Conservation (phyloP, 2,797 vertebrate genomes). For the Sardinella longiceps region DNA sequence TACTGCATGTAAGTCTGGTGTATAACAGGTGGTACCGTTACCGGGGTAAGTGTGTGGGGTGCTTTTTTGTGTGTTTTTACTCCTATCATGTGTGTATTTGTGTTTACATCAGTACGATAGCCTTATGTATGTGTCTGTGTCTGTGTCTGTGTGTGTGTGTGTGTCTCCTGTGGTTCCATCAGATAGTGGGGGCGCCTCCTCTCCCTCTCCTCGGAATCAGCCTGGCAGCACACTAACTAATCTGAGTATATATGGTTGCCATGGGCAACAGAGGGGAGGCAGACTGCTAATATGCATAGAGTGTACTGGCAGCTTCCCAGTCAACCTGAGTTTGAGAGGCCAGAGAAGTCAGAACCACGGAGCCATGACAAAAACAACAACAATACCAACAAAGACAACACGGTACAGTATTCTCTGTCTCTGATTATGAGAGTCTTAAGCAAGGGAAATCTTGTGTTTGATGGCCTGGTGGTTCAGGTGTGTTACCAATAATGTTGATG, state of each 20-base stretch:
- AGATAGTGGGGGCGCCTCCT: slow-evolving; percentile 53
- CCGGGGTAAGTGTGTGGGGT: neutral
- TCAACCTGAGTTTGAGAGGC: slow-evolving; percentile 35
- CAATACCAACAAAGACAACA: neutral
- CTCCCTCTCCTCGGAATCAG: slow-evolving; percentile 31
- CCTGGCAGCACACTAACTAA: slow-evolving; percentile 3
- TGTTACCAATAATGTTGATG: neutral
- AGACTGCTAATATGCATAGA: slow-evolving; percentile 30
- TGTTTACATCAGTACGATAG: neutral
- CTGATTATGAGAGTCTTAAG: neutral
- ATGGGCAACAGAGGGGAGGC: slow-evolving; percentile 54
- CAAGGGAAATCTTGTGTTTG: neutral
- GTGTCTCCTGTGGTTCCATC: slow-evolving; percentile 41
- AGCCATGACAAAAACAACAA: neutral
- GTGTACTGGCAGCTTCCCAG: neutral
- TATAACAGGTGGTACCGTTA: neutral
- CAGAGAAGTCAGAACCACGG: neutral
- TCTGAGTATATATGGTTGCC: slow-evolving; percentile 55
- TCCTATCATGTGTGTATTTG: neutral
- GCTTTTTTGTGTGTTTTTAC: neutral
- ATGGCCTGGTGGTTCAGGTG: neutral
- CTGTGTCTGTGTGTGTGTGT: neutral
- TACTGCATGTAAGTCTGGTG: neutral
- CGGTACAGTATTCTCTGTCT: neutral
- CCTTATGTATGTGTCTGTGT: neutral